A percentile compares a stretch with the other conserved stretches of the same genome.
Conservation (phyloP, 2,797 vertebrate genomes). For the Alauda arvensis region DNA sequence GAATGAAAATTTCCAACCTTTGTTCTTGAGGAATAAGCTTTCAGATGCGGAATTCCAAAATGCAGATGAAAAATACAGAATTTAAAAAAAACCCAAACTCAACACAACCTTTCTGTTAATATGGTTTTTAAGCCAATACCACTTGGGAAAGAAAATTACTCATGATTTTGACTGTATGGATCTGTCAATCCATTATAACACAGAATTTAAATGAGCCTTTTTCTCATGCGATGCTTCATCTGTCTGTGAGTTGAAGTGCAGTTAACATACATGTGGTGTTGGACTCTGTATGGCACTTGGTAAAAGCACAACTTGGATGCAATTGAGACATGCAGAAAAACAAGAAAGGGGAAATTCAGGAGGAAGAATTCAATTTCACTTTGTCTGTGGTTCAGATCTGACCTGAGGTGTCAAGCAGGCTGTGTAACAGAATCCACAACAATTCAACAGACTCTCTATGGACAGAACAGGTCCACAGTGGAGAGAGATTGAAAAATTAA, state of each 20-base stretch:
- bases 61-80: background rate
- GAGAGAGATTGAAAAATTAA: constrained; percentile 29
- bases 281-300: background rate
- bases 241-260: background rate
- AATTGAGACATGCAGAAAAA: background rate
- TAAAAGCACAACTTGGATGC: background rate
- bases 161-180: background rate
- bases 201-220: constrained; percentile 26
- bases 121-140: background rate
- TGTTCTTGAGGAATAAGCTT: background rate
- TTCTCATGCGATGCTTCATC: background rate
- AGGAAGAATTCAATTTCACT: constrained; percentile 33
- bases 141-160: background rate
- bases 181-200: background rate
- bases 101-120: background rate
- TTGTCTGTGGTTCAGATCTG: background rate
- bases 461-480: background rate
- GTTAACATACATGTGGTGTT: background rate
- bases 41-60: background rate
- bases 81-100: rapidly evolving
- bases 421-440: background rate
- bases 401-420: constrained; percentile 11
- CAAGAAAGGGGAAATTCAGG: background rate
- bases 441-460: background rate
- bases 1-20: background rate